Conservation (phyloP, 2,113 vertebrate species). For the Sinocyclocheilus rhinocerous region DNA sequence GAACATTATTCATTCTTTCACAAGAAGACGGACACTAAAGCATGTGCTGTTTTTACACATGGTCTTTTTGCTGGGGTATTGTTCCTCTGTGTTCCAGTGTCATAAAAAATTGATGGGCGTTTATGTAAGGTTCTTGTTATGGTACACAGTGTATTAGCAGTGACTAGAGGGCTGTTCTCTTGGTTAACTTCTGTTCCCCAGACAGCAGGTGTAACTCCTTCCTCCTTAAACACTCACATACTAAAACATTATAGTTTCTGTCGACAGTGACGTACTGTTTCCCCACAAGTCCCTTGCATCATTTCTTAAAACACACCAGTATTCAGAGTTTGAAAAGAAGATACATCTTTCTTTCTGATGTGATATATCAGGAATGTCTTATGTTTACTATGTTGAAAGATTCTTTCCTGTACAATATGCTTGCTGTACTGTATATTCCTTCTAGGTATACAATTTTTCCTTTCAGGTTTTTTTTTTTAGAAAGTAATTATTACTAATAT, state of each 20-base stretch:
- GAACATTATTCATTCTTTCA: too few relatives aligned
- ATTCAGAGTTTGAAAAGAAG: neutral
- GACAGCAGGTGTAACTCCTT: neutral
- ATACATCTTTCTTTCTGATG: neutral
- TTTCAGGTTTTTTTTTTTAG: too few relatives aligned
- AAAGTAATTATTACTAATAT: too few relatives aligned
- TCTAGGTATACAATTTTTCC: too few relatives aligned
- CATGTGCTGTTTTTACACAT: too few relatives aligned
- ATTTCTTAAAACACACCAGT: neutral
- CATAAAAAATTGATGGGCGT: constrained; percentile 34
- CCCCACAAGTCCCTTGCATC: neutral
- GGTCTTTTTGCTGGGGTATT: neutral
- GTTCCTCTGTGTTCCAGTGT: neutral
- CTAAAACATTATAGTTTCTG: neutral
- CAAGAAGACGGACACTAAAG: too few relatives aligned
- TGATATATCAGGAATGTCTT: neutral
- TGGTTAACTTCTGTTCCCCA: neutral
- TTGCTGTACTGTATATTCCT: too few relatives aligned
- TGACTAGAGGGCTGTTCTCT: neutral
- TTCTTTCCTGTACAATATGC: too few relatives aligned
- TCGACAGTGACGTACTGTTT: neutral
- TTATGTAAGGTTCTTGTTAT: constrained; percentile 41
- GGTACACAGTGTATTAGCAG: constrained; percentile 13
- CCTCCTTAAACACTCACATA: neutral
- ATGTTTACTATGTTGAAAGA: neutral